Evolutionary conservation across 2,797 vertebrate genomes (phyloP), one percentile per base, ranked within the genome.

Genomic region (Neosilurus mollespiculum): DNA sequence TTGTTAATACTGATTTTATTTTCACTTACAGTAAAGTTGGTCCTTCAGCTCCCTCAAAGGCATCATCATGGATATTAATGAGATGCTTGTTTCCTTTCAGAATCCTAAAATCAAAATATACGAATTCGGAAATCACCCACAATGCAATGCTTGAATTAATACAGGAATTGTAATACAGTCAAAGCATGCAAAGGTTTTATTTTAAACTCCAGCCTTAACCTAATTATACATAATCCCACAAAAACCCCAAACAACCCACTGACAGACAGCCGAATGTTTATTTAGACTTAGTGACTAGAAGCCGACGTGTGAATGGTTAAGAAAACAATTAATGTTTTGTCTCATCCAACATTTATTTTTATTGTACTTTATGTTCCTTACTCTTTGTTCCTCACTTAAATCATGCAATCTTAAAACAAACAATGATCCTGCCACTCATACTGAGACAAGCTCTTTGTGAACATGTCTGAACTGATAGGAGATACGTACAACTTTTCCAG

Each of bases 401-500:
- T 24, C 54, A 76, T 81, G 43, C 69, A 84, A 83, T 22, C 82
- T 30, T 49, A 81, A 85, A 66, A 73, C 76, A 66, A 84, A 80
- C 78, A 88, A 70, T 26, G 30, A 37, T 81, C 58, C 71, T 86
- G 78, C 76, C 79, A 82, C 79, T 80, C 64, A 70, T 20, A 8
- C 24, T 4, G 66, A 80, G 65, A 77, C 66, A 49, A 72, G 43
- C 77, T 49, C 73, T 1, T 70, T 43, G 58, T 71, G 76, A 77
- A 69, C 54, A 73, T 30, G 82, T 84, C 49, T 54, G 69, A 5
- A 10, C 49, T 72, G 49, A 64, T 78, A 78, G 58, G 67, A 26
- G 80, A 78, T 80, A 92, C 97, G 93, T 94, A 98, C 97, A 98
- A 80, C 53, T 94, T 94, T 92, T 94, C 94, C 90, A 98, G 92